A percentile compares a stretch with the other conserved stretches of the same genome.
These are phyloP conservation scores for Heterohyrax brucei DNA, from an alignment of 2,797 vertebrate species.

Conservation along the genomic window DNA sequence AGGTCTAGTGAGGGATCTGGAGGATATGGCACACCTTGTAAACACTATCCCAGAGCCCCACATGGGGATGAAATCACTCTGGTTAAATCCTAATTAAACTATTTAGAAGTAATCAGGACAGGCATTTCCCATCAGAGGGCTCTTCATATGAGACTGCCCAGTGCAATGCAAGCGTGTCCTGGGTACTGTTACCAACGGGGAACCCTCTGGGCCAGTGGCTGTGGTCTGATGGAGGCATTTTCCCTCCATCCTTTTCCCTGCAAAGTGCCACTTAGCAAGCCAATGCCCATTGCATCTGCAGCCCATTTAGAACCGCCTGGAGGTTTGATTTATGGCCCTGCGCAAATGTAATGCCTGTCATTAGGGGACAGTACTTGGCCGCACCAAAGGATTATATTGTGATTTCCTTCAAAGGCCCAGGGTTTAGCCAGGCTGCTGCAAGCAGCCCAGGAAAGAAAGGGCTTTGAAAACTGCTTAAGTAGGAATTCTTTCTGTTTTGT, in stretches of 20 bases:
- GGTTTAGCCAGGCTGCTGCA: background rate
- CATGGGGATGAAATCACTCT: slow-evolving; percentile 72
- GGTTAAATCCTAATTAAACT: slow-evolving; percentile 85
- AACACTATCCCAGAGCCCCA: slow-evolving; percentile 86
- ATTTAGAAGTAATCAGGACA: slow-evolving; percentile 69
- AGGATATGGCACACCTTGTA: slow-evolving; percentile 88
- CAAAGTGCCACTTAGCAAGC: slow-evolving; percentile 86
- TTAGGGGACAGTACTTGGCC: slow-evolving; percentile 86
- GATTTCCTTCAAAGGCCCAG: slow-evolving; percentile 82
- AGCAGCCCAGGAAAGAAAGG: background rate
- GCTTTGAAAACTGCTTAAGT: slow-evolving; percentile 70
- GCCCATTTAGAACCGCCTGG: slow-evolving; percentile 87
- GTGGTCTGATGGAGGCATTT: fast-evolving
- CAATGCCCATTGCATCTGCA: slow-evolving; percentile 84
- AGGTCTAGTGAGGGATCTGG: slow-evolving; percentile 16
- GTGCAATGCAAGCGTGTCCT: background rate
- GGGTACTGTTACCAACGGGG: background rate
- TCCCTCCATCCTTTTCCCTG: background rate
- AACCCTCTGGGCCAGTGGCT: slow-evolving; percentile 30
- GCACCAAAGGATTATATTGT: slow-evolving; percentile 81
- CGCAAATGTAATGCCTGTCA: slow-evolving; percentile 88
- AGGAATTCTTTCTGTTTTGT: background rate
- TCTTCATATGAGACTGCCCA: slow-evolving; percentile 59
- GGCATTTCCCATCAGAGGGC: slow-evolving; percentile 41
- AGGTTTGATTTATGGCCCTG: slow-evolving; percentile 88